A percentile compares a stretch with the other conserved stretches of the same genome.
Conservation (phyloP, 2,797 vertebrate genomes). For the Jordanella pulchra region DNA sequence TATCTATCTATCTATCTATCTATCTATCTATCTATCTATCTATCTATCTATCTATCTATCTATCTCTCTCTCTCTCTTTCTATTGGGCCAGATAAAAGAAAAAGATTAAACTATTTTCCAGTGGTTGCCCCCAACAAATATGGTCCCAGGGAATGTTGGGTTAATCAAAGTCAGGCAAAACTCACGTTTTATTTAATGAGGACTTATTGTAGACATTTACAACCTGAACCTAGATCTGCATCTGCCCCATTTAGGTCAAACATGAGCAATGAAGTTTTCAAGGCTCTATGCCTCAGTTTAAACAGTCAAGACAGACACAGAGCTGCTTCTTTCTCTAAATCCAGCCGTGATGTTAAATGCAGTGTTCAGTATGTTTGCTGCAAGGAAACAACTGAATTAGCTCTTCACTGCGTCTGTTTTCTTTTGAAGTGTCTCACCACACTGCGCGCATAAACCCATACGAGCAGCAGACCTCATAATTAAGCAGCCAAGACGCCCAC, state of each 20-base stretch:
- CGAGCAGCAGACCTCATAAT: slow-evolving; percentile 66
- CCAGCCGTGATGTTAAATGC: slow-evolving; percentile 37
- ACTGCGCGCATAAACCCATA: slow-evolving; percentile 57
- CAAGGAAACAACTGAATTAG: slow-evolving; percentile 53
- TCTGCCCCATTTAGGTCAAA: neutral
- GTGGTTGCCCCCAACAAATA: neutral
- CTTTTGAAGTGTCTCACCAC: slow-evolving; percentile 61
- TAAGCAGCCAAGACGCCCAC: slow-evolving; percentile 58
- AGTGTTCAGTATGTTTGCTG: slow-evolving; percentile 19
- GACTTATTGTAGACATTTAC: neutral
- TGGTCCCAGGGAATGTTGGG: neutral
- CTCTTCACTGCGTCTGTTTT: slow-evolving; percentile 43
- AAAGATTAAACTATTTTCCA: neutral
- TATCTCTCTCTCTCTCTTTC: too few relatives aligned
- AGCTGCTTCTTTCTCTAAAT: slow-evolving; percentile 11
- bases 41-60: too few relatives aligned
- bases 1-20: too few relatives aligned
- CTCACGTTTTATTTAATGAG: neutral
- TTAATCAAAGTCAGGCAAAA: neutral
- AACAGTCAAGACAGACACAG: slow-evolving; percentile 19
- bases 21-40: too few relatives aligned
- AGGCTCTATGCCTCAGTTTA: slow-evolving; percentile 9
- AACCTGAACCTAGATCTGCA: neutral
- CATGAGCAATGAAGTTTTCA: slow-evolving; percentile 2
- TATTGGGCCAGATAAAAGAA: neutral